phyloP scores from a whole-genome alignment of 2,113 vertebrate species.

The Paralichthys olivaceus region DNA sequence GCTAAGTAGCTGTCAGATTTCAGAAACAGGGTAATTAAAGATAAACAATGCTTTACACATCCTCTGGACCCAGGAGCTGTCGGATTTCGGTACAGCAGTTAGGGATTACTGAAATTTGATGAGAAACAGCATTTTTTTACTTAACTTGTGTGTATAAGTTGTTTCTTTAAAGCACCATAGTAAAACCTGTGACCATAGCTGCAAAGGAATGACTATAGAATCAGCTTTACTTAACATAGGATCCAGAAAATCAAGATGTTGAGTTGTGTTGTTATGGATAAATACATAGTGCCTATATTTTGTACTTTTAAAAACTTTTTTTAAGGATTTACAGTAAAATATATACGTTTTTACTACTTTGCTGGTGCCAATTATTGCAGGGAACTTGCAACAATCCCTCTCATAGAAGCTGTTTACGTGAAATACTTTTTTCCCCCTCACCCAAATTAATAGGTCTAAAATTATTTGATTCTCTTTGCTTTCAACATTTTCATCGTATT shows the following conservation, averaged over 20 bases:
- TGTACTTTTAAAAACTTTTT: neutral
- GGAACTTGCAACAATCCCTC: neutral
- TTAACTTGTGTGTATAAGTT: neutral
- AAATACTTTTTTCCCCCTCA: no score
- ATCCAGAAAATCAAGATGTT: neutral
- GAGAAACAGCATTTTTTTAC: neutral
- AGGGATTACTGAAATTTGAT: neutral
- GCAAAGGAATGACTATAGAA: neutral
- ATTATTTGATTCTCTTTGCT: neutral
- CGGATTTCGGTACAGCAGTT: neutral
- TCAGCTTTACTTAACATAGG: neutral
- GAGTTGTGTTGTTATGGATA: no score
- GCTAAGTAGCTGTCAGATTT: neutral
- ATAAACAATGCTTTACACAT: neutral
- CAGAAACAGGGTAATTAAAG: neutral
- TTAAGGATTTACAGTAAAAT: neutral
- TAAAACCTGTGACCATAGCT: neutral
- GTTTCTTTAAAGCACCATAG: neutral
- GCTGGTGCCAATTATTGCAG: neutral
- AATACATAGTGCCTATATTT: neutral
- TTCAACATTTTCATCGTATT: neutral
- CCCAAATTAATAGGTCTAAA: no score
- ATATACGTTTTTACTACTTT: neutral
- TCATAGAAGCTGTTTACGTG: no score
- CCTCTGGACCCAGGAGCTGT: neutral